Evolutionary conservation across 2,113 vertebrate species (phyloP), one percentile per base, ranked within the genome.

Genomic region (Climacteris rufus): DNA sequence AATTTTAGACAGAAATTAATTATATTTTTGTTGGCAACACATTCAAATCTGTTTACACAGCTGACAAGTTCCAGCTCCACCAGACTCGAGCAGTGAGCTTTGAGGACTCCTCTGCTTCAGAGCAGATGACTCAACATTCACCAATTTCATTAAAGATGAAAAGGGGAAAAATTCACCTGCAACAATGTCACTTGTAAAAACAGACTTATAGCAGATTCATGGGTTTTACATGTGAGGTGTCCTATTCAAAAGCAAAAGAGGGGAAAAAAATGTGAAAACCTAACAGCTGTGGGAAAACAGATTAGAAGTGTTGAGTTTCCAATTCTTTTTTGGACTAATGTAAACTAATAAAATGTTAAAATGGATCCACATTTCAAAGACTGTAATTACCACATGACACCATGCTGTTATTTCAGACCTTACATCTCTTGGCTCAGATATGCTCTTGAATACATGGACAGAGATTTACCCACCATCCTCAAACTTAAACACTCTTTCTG

Each of bases 11-110:
- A 98, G 97, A 98, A 98, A 98, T 98, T 98, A 98, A 98, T 98
- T 98, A 97, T 98, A 98, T 97, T 98, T 98, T 98, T 96, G 97
- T 97, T 98, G 98, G 97, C 98, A 98, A 98, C 97, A 97, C 97
- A 96, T 96, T 97, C 96, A 91, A 90, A 96, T 97, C 92, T 98
- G 98, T 98, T 98, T 98, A 98, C 98, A 98, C 98, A 98, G 98
- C 98, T 98, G 98, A 98, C 92, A 94, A 97, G 97, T 90, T 97
- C 97, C 97, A 98, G 98, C 97, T 97, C 95, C 96, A 97, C 92
- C 94, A 97, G 97, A 96, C 95, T 97, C 39, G 24, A 97, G 96
- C 95, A 63, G 94, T 50, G 96, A 98, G 98, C 97, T 98, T 96
- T 97, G 96, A 98, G 96, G 93, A 95, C 81, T 81, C 95, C 68